Base-by-base conservation (phyloP, 1,140 invertebrate genomes). In the Stenopsyche tienmushanensis region DNA sequence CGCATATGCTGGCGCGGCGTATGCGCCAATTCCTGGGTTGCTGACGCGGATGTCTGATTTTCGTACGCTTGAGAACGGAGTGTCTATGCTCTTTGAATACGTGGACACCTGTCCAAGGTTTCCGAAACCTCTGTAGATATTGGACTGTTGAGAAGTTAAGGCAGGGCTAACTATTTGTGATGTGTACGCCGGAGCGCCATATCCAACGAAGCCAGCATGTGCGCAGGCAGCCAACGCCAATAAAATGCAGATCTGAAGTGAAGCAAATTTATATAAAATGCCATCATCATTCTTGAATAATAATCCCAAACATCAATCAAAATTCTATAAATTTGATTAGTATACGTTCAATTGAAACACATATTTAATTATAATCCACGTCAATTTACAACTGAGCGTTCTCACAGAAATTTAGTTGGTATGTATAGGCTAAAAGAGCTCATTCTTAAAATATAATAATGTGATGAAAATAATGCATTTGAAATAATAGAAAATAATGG, bases 61-160 rank as follows among this genome's bases (percentile, higher is more conserved):
- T 69, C 84, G 82, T 23, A 84, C 84, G 72, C 83, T 87, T 15
- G 86, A 87, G 78, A 84, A 89, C 3, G 87, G 85, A 1, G 86
- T 88, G 66, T 86, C 83, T 45, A 88, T 81, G 25, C 83, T 81
- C 69, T 86, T 88, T 0, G 80, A 80, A 68, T 85, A 84, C n/a
- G 84, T 85, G 1, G 86, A 85, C 21, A 88, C 78, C 72, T 81
- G 79, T 15, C 84, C 84, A 25, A 88, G 74, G 72, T 88, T 88
- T 58, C 84, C 86, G 0, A 79, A 80, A 63, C 82, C 84, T 20
- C 86, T 75, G 10, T 85, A 72, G 26, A 84, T 86, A 72, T 88
- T 87, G 39, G 83, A 81, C 5, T 83, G 82, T 52, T 85, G 85
- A 0, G 83, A 79, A 13, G 84, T 83, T 18, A 87, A 73, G 0